Evolutionary conservation across 2,797 vertebrate genomes (phyloP).

Genomic region (Neostethus bicornis): DNA sequence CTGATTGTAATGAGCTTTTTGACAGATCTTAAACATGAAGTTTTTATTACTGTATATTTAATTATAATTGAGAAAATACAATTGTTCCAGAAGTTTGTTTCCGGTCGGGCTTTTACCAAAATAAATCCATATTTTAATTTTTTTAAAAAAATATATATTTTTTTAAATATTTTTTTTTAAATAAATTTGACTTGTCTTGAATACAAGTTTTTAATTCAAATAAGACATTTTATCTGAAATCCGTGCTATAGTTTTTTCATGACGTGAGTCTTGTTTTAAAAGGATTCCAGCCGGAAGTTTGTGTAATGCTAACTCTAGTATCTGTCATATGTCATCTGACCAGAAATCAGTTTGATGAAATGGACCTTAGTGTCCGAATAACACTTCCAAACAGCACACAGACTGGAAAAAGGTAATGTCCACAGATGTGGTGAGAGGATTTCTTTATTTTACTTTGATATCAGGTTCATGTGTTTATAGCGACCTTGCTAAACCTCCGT

Average conservation of each 20-base stretch:
- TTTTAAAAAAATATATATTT: neutral
- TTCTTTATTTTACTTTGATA: neutral
- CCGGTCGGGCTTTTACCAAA: neutral
- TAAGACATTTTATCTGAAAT: too few species aligned
- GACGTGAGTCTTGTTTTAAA: constrained; percentile 33
- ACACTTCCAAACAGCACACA: neutral
- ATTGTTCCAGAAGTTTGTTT: neutral
- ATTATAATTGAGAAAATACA: constrained; percentile 1
- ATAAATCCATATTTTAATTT: neutral
- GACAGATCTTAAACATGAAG: neutral
- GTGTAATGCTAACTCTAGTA: neutral
- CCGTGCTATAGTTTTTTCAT: neutral
- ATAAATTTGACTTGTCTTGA: neutral
- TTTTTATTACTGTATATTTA: neutral
- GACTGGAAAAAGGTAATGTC: neutral
- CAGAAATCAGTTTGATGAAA: constrained; percentile 32
- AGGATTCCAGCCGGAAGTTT: neutral
- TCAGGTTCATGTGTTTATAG: neutral
- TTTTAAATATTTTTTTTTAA: neutral
- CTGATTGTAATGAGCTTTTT: too few species aligned
- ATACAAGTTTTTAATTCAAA: too few species aligned
- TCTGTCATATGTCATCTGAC: constrained; percentile 32
- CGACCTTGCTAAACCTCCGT: neutral
- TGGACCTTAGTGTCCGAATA: neutral
- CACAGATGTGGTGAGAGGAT: constrained; percentile 26